Base-by-base conservation (phyloP, 1,140 invertebrate species). In the Bombus turneri region DNA sequence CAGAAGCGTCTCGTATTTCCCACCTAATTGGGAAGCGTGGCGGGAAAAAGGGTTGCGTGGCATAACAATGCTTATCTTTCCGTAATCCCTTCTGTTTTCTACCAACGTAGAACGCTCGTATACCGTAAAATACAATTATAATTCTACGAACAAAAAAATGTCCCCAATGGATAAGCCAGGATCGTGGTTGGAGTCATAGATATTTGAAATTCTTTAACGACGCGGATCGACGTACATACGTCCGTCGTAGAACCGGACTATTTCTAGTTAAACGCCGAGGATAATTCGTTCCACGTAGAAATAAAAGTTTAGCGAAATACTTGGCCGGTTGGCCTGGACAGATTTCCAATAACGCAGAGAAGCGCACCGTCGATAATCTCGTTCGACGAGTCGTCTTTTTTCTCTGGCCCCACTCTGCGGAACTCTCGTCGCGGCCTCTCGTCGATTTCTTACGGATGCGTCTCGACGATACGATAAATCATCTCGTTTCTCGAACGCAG, bases 391-490 rank as follows among this genome's bases (percentile, higher is more conserved):
- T 86, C 81, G 80, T 77, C 79, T 83, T 81, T 86, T 78, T 72
- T 66, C 22, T 18, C 47, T 53, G 18, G 47, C 47, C 47, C 47
- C 47, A 53, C 47, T 53, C 47, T 53, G 47, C 18, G 47, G 18
- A 53, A 53, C 68, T 31, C 59, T 78, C 59, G 62, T 34, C 64
- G 57, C 2, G 3, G 18, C 39, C 25, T 39, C 74, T 89, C 78
- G 68, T 68, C 81, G 86, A 90, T 87, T 90, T 90, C 89, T 90
- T 90, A 90, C 89, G 86, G 78, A 90, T 72, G 86, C 88, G 83
- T 88, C 86, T 74, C 88, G 83, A 86, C 86, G 89, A 90, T 90
- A 84, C 86, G 83, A 90, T 90, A 90, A 90, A 90, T 90, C 89
- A 90, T 90, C 88, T 90, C 88, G 89, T 90, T 90, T 85, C 86